Percentiles rank a stretch among this genome's conserved stretches.
phyloP scores from a whole-genome alignment of 2,888 invertebrate genomes.

The Agriotes lineatus region DNA sequence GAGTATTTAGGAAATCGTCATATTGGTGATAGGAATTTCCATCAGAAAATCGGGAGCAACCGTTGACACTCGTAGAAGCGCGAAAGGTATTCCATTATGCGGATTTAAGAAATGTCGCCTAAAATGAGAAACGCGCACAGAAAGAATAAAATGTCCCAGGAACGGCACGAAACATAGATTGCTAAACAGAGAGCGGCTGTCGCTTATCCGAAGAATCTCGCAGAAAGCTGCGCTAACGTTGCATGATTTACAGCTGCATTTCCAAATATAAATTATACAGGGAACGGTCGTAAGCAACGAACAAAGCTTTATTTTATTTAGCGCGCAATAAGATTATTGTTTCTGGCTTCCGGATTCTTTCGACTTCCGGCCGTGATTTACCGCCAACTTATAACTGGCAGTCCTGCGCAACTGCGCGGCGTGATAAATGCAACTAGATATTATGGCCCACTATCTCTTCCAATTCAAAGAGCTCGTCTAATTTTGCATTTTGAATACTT shows the following conservation, averaged over 20 bases:
- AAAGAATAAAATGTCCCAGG: conserved; percentile 7
- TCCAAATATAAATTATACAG: conserved; percentile 2
- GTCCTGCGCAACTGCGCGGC: not conserved
- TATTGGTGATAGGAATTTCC: too few relatives aligned
- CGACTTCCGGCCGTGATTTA: conserved; percentile 4
- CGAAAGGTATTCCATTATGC: conserved; percentile 4
- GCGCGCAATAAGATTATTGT: conserved; percentile 18
- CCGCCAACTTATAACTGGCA: not conserved
- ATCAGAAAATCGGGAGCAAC: not conserved
- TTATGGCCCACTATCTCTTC: conserved; percentile 8
- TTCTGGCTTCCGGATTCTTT: conserved; percentile 7
- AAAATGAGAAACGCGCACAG: conserved; percentile 1
- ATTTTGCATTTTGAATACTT: conserved; percentile 8
- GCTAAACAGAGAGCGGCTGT: conserved; percentile 12
- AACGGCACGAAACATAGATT: not conserved
- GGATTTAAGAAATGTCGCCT: conserved; percentile 13
- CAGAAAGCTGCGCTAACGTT: conserved; percentile 4
- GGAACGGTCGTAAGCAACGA: conserved; percentile 8
- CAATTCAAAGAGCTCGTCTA: conserved; percentile 8
- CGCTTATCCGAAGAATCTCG: conserved; percentile 6
- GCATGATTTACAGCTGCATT: conserved; percentile 14
- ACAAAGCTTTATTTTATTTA: conserved; percentile 15
- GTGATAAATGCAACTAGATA: conserved; percentile 3
- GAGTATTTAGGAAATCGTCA: too few relatives aligned
- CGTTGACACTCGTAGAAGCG: not conserved